A percentile compares a stretch with the other conserved stretches of the same genome.
These are phyloP conservation scores for Lepidothrix coronata DNA, from an alignment of 2,113 vertebrate genomes.

Conservation along the genomic window DNA sequence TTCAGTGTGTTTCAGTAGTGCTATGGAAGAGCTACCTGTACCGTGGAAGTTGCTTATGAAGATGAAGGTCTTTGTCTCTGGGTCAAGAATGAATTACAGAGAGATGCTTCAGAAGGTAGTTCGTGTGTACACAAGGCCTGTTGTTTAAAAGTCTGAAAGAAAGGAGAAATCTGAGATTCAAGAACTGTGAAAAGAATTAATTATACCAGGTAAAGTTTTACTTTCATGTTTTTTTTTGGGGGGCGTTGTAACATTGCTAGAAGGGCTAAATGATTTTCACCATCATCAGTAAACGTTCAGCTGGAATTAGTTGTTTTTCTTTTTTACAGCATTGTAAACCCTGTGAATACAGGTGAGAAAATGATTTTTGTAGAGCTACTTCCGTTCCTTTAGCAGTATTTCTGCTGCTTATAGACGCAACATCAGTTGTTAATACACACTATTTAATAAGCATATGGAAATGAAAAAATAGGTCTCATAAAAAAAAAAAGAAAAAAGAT, in stretches of 20 bases:
- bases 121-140: rapidly evolving
- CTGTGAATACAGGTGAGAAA: neutral
- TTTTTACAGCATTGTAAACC: neutral
- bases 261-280: neutral
- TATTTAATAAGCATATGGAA: neutral
- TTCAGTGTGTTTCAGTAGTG: neutral
- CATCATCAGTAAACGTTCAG: neutral
- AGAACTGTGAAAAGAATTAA: neutral
- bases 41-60: rapidly evolving
- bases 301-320: neutral
- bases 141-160: neutral
- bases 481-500: neutral
- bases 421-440: neutral
- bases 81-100: neutral
- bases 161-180: neutral
- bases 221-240: neutral
- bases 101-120: neutral
- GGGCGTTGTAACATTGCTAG: neutral
- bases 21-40: neutral
- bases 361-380: neutral
- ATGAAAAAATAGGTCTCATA: neutral
- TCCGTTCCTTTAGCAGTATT: neutral
- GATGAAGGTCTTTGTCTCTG: neutral
- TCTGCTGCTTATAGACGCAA: neutral
- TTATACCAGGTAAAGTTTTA: neutral